Base-by-base conservation (phyloP, 2,113 vertebrate species). In the Xyrauchen texanus region DNA sequence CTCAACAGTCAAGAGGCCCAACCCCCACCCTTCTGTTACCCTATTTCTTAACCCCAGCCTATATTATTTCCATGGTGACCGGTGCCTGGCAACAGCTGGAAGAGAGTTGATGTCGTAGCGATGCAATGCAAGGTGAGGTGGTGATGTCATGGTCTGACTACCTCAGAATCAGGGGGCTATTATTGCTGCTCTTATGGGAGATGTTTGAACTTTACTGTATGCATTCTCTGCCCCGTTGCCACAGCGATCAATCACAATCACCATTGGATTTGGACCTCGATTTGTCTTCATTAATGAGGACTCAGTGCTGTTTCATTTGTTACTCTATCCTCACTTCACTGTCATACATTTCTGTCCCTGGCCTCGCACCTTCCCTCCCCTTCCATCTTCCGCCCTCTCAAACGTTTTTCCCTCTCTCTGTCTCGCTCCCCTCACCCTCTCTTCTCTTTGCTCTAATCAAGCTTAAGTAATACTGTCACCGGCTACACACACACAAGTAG, bases 61-160 rank as follows among this genome's bases (percentile, higher is more conserved):
- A 69, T 58, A 79, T 73, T 84, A 92, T 93, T 90, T 90, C 93
- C 92, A 93, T 92, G 91, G 92, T 91, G 92, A 94, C 91, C 76
- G 89, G 90, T 89, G 91, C 93, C 88, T 92, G 92, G 93, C 92
- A 94, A 94, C 93, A 89, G 88, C 91, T 92, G 91, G 88, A 34
- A 3, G 21, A 84, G 81, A 91, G 86, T 82, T 83, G 89, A 90
- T 89, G 87, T 89, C 78, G 81, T 85, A 87, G 90, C 66, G 83
- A 91, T 86, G 86, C 84, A 70, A 87, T 85, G 76, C 45, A 74
- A 71, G 21, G 21, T 34, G 21, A 34, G 78, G 77, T 69, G 21
- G 73, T 89, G 85, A 90, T 88, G 88, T 92, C 90, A 89, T 57
- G 81, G 76, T 77, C 83, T 52, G 78, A 68, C 84, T 80, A 76